Evolutionary conservation across 2,113 vertebrate species (phyloP), one percentile per base, ranked within the genome.

Genomic region (Raphicerus campestris): DNA sequence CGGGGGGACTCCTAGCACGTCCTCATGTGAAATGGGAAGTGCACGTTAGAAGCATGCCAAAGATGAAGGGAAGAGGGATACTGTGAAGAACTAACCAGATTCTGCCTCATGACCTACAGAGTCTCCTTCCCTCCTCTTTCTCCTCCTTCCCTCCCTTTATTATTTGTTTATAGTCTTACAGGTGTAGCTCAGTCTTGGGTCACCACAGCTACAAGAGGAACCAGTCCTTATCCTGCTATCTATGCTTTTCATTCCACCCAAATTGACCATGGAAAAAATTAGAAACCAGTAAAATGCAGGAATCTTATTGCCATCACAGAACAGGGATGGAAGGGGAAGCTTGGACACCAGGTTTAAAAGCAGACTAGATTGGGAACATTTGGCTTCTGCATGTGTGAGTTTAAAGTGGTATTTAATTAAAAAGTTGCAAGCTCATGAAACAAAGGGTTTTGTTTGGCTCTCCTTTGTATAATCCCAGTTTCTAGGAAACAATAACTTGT

Each of bases 401-500:
- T 97, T 91, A 96, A 98, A 96, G 24, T 63, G 89, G 92, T 96
- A 82, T 97, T 98, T 97, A 92, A 60, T 96, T 97, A 97, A 95
- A 97, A 97, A 93, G 58, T 96, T 32, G 60, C 63, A 97, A 97
- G 83, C 30, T 98, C 73, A 58, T 88, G 87, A 97, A 98, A 97
- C 78, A 93, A 97, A 32, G 3, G 42, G 22, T 95, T 97, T 97
- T 26, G 30, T 93, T 98, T 97, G 90, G 85, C 83, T 93, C 11
- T 96, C 78, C 89, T 56, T 96, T 95, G 35, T 91, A 30, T 78
- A 98, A 91, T 89, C 85, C 78, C 93, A 91, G n/a, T 20, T 97
- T 98, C 97, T 97, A 97, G 94, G 94, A 97, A 98, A 97, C 63
- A 97, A 96, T 97, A 98, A 97, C 82, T 93, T 96, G n/a, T 96